Evolutionary conservation across 1,140 invertebrate genomes (phyloP).

Genomic region (Drosophila asahinai): DNA sequence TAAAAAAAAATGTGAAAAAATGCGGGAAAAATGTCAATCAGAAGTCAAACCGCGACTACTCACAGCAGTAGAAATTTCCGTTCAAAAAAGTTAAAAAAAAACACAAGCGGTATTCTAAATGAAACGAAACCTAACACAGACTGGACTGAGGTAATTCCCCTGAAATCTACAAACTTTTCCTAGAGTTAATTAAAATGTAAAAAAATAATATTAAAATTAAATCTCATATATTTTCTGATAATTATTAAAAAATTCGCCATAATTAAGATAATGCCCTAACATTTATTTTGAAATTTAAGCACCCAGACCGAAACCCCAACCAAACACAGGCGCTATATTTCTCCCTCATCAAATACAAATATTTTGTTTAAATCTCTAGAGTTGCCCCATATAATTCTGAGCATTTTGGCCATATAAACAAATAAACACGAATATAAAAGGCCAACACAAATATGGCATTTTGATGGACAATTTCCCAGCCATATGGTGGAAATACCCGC

Average conservation of each 20-base stretch:
- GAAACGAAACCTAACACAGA: conserved; percentile 7
- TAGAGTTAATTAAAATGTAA: too few species aligned
- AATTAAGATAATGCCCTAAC: too few species aligned
- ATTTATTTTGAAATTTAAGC: conserved; percentile 5
- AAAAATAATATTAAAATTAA: too few species aligned
- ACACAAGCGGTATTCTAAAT: conserved; percentile 33
- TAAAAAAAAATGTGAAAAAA: conserved; percentile 33
- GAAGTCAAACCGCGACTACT: conserved; percentile 71
- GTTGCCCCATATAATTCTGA: conserved; percentile 1
- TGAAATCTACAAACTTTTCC: background rate
- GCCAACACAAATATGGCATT: conserved; percentile 17
- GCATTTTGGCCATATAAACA: conserved; percentile 14
- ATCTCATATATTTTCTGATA: too few species aligned
- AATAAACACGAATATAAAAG: conserved; percentile 2
- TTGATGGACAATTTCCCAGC: background rate
- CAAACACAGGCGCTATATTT: background rate
- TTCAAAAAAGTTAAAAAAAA: conserved; percentile 38
- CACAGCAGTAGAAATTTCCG: conserved; percentile 74
- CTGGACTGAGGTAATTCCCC: background rate
- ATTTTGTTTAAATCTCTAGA: conserved; percentile 11
- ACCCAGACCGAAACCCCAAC: background rate
- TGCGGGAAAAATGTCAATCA: conserved; percentile 74
- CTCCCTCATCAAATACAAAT: background rate
- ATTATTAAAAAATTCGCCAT: too few species aligned
- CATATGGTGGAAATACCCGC: conserved; percentile 29